phyloP scores from a whole-genome alignment of 2,888 invertebrate species.

The Vesta saturnalis region DNA sequence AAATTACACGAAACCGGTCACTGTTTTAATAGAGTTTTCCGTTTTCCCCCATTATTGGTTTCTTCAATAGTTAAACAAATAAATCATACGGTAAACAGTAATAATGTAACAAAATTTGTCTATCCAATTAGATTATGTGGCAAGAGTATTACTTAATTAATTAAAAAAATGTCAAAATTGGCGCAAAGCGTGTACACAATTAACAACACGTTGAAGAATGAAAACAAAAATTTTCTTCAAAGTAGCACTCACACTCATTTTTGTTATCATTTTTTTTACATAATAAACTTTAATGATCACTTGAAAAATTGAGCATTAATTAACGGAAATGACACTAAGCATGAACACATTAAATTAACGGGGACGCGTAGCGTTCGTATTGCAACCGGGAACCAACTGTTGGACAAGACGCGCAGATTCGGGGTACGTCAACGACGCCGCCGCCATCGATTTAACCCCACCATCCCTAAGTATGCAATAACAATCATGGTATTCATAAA shows the following conservation, averaged over 20 bases:
- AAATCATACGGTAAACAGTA: no score
- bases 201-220: constrained; percentile 27
- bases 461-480: constrained; percentile 35
- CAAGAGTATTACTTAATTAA: no score
- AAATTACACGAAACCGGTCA: background rate
- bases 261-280: constrained; percentile 11
- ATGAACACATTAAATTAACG: constrained; percentile 30
- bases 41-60: background rate
- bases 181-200: constrained; percentile 26
- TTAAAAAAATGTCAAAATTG: constrained; percentile 19
- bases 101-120: no score
- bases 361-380: constrained; percentile 44
- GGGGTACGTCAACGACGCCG: constrained; percentile 47
- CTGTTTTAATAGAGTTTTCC: background rate
- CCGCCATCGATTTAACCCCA: constrained; percentile 44
- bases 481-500: constrained; percentile 35
- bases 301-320: background rate
- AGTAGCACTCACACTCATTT: constrained; percentile 29
- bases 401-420: constrained; percentile 53
- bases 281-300: constrained; percentile 9
- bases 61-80: background rate
- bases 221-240: constrained; percentile 27
- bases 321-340: constrained; percentile 21
- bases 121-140: no score
- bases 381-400: constrained; percentile 61